Evolutionary conservation across 1,140 invertebrate species (phyloP).

Genomic region (Drosophila azteca): DNA sequence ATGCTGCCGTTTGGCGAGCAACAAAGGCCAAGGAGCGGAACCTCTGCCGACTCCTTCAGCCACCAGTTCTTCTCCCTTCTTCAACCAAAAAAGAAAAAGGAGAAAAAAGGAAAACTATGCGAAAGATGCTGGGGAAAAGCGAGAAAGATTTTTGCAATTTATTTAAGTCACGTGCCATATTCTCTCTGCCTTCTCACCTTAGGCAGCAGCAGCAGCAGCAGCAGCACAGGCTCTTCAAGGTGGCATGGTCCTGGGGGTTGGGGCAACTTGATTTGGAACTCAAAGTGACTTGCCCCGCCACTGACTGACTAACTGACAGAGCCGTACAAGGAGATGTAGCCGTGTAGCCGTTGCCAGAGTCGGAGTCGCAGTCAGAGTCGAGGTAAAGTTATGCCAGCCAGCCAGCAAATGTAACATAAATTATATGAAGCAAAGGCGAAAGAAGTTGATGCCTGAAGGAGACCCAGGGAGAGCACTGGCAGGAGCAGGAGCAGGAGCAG

Average conservation of each 20-base stretch:
- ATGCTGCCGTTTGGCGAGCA: slow-evolving; percentile 48
- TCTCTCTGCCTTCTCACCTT: slow-evolving; percentile 40
- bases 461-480: slow-evolving; percentile 7
- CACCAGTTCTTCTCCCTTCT: background rate
- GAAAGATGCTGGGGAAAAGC: slow-evolving; percentile 69
- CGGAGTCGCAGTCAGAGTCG: slow-evolving; percentile 18
- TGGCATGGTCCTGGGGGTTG: slow-evolving; percentile 10
- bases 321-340: slow-evolving; percentile 7
- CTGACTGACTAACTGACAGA: slow-evolving; percentile 56
- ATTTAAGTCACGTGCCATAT: slow-evolving; percentile 80
- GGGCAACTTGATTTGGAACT: slow-evolving; percentile 73
- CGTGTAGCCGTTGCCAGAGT: background rate
- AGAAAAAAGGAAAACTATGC: slow-evolving; percentile 56
- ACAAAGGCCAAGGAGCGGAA: slow-evolving; percentile 53
- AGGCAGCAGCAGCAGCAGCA: slow-evolving; percentile 34
- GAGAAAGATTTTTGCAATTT: slow-evolving; percentile 81
- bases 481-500: background rate
- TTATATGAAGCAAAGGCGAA: slow-evolving; percentile 76
- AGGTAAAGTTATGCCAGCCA: slow-evolving; percentile 76
- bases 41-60: slow-evolving; percentile 4
- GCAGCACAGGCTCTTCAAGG: slow-evolving; percentile 12
- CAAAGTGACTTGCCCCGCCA: slow-evolving; percentile 70
- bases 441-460: slow-evolving; percentile 59
- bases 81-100: slow-evolving; percentile 10
- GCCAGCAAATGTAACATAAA: slow-evolving; percentile 80